Evolutionary conservation across 2,113 vertebrate genomes (phyloP), one percentile per base, ranked within the genome.

Genomic region (Forbesichthys papilliferus): DNA sequence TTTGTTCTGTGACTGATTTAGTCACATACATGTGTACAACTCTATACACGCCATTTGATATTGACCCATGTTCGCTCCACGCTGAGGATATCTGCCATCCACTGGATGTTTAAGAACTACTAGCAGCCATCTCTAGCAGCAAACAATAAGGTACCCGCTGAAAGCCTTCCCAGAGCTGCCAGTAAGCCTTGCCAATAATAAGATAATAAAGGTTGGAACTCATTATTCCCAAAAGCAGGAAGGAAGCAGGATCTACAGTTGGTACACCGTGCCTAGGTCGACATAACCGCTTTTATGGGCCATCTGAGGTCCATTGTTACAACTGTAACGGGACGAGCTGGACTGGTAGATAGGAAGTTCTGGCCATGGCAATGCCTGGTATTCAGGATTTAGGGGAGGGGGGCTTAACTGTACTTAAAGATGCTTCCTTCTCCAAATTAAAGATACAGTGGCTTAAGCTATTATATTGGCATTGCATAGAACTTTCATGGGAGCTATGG

Each of bases 231-330:
- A 7, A 69, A 82, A 75, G 77, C 86, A 83, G 89, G 88, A 91
- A 92, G 91, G 89, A 92, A 91, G 66, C 69, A 47, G 78, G 78
- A 88, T 74, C 74, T 85, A 82, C 74, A 78, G 82, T 85, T 84
- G 83, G 88, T 84, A 80, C 80, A 85, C 84, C 62, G 62, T 84
- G 79, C 73, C 71, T 77, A 84, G 80, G 80, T 78, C 83, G 75
- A 76, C 75, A 80, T 74, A 68, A 73, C 82, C 63, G 71, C 66
- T 60, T 91, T 90, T 83, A 88, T 55, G 68, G 77, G 80, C 80
- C 84, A 72, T 83, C 74, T 66, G 87, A 82, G 82, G 73, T 82
- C 76, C 83, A 91, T 92, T 93, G 91, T 91, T 89, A 78, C 46
- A 85, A 58, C 54, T 74, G 78, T 53, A 81, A 74, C 83, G 78